Base-by-base conservation (phyloP, 2,888 invertebrate genomes). In the Tenthredo livida region DNA sequence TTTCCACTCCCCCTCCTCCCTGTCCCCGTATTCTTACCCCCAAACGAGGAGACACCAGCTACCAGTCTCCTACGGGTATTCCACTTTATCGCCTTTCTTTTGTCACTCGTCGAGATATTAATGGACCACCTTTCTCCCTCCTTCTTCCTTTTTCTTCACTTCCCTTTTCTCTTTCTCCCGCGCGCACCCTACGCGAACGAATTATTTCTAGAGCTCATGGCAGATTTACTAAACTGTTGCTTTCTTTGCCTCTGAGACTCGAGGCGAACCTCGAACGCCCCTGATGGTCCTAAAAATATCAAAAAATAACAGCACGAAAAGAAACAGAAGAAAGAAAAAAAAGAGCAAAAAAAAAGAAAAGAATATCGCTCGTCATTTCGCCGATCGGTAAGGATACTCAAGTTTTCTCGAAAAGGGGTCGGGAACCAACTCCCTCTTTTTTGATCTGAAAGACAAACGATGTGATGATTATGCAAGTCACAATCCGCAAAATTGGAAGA, bases 91-190 rank as follows among this genome's bases (percentile, higher is more conserved):
- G 40, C 82, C 85, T 50, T 85, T 86, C 84, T 85, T 87, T 75
- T 85, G 61, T 84, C 86, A 72, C 86, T 85, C 85, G 77, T 85
- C 85, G 50, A 86, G 88, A 88, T 90, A 89, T 89, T 89, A 88
- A 90, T 90, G 88, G 89, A 89, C 87, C 84, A 37, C 82, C 54
- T n/a, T n/a, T n/a, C 54, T 67, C 40, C 75, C 84, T 83, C 82
- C 75, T 84, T 86, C 82, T 77, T 78, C 54, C 84, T 84, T 86
- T 80, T 72, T 65, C 82, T 73, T 1, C 1, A 37, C 77, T 75
- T 86, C 65, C 84, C 25, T 77, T 72, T 85, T 65, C 67, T 84
- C 65, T 43, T 73, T 77, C 82, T 82, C 78, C 70, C 33, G 29
- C 78, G 70, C 40, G 40, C 33, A 29, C 75, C 70, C 58, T 86